phyloP scores from a whole-genome alignment of 2,888 invertebrate genomes.

The Trissolcus japonicus region DNA sequence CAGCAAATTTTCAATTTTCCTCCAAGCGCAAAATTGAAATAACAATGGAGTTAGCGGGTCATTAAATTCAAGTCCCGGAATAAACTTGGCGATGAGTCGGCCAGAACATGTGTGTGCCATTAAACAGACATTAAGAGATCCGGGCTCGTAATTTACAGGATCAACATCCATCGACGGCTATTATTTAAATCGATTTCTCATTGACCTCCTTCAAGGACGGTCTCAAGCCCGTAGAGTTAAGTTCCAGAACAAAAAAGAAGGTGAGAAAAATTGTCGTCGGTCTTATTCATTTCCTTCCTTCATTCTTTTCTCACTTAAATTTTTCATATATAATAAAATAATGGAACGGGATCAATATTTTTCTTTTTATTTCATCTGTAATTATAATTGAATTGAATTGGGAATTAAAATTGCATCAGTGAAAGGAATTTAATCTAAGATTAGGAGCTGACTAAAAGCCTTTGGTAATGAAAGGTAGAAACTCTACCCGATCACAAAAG shows the following conservation, averaged over 20 bases:
- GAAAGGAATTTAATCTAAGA: conserved; percentile 6
- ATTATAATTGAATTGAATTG: conserved; percentile 13
- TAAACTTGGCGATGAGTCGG: conserved; percentile 34
- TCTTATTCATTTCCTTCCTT: too few relatives aligned
- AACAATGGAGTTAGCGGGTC: conserved; percentile 31
- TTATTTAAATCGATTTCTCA: conserved; percentile 36
- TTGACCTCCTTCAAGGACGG: conserved; percentile 7
- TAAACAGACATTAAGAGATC: conserved; percentile 38
- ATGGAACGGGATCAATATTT: too few relatives aligned
- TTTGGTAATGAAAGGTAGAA: conserved; percentile 8
- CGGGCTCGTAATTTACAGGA: conserved; percentile 30
- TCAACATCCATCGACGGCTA: conserved; percentile 16
- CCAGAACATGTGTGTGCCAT: conserved; percentile 28
- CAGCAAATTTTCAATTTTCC: too few relatives aligned
- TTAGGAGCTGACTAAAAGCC: conserved; percentile 23
- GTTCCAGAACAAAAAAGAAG: not conserved
- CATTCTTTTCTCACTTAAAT: too few relatives aligned
- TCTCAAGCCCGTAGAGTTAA: not conserved
- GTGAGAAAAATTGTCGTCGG: not conserved
- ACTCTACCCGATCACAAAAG: conserved; percentile 4
- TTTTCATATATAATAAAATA: too few relatives aligned
- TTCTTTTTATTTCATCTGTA: not conserved
- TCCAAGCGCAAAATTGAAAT: conserved; percentile 12
- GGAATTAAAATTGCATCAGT: conserved; percentile 23
- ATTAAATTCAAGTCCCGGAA: conserved; percentile 39